Evolutionary conservation across 2,113 vertebrate genomes (phyloP).

Genomic region (Nannospalax galili): DNA sequence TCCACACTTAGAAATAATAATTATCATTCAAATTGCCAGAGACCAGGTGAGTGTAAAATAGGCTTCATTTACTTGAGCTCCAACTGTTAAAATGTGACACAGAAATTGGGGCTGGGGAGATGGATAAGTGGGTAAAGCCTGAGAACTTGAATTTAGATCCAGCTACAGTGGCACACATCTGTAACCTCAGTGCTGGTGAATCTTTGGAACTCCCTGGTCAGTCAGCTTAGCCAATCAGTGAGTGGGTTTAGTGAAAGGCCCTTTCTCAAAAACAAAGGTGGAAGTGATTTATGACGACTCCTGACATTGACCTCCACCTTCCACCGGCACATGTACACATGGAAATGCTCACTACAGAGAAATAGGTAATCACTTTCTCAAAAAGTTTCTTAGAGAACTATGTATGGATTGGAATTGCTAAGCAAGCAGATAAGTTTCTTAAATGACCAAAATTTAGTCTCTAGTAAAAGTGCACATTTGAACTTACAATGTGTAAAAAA

Average conservation of each 20-base stretch:
- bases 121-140: neutral
- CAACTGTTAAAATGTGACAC: neutral
- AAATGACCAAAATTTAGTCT: neutral
- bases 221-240: neutral
- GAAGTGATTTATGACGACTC: too few relatives aligned
- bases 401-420: neutral
- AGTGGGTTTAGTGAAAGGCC: neutral
- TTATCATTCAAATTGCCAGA: conserved; percentile 57
- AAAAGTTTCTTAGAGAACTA: neutral
- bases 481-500: neutral
- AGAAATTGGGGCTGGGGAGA: neutral
- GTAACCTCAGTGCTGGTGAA: neutral
- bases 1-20: conserved; percentile 50
- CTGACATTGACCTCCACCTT: neutral
- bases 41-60: conserved; percentile 66
- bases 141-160: neutral
- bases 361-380: neutral
- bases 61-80: conserved; percentile 59
- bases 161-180: neutral
- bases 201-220: too few relatives aligned
- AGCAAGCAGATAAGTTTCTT: neutral
- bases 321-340: too few relatives aligned
- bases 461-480: neutral
- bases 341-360: neutral
- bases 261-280: neutral